Percentiles rank a stretch among this genome's conserved stretches.
Evolutionary conservation across 2,888 invertebrate genomes (phyloP).

Genomic region (Catocala sponsa): DNA sequence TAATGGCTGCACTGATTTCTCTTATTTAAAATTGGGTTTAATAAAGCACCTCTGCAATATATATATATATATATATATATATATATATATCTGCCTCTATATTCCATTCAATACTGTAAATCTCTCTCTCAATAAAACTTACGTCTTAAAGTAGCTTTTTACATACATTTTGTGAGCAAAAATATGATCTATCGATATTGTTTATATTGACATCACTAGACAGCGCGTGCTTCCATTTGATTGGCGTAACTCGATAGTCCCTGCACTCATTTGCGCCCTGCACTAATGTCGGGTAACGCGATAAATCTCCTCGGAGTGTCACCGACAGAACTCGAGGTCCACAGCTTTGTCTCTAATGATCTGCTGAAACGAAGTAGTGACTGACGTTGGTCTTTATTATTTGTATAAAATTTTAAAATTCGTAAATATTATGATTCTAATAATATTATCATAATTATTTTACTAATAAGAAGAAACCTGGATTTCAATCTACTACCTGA

Average conservation of each 20-base stretch:
- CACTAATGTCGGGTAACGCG: slow-evolving; percentile 70
- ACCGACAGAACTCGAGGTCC: slow-evolving; percentile 52
- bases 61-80: too few species aligned
- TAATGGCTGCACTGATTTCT: too few species aligned
- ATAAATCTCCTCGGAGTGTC: slow-evolving; percentile 75
- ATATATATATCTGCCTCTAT: too few species aligned
- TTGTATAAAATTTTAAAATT: neutral
- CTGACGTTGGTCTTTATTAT: slow-evolving; percentile 4
- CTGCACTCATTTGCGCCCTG: slow-evolving; percentile 81
- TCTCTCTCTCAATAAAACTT: neutral
- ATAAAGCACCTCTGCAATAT: too few species aligned
- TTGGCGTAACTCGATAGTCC: slow-evolving; percentile 86
- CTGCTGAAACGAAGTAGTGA: slow-evolving; percentile 12
- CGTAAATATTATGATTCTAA: too few species aligned
- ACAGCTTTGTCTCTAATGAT: slow-evolving; percentile 56
- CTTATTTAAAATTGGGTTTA: too few species aligned
- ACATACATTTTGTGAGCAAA: too few species aligned
- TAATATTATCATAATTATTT: too few species aligned
- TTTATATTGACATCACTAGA: slow-evolving; percentile 63
- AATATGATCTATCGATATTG: slow-evolving; percentile 48
- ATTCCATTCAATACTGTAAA: too few species aligned
- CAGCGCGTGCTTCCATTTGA: slow-evolving; percentile 82
- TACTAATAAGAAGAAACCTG: too few species aligned
- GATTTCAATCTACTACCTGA: too few species aligned
- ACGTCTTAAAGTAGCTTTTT: neutral